Evolutionary conservation across 2,888 invertebrate genomes (phyloP), one percentile per base, ranked within the genome.

Genomic region (Lasioglossum figueresi): DNA sequence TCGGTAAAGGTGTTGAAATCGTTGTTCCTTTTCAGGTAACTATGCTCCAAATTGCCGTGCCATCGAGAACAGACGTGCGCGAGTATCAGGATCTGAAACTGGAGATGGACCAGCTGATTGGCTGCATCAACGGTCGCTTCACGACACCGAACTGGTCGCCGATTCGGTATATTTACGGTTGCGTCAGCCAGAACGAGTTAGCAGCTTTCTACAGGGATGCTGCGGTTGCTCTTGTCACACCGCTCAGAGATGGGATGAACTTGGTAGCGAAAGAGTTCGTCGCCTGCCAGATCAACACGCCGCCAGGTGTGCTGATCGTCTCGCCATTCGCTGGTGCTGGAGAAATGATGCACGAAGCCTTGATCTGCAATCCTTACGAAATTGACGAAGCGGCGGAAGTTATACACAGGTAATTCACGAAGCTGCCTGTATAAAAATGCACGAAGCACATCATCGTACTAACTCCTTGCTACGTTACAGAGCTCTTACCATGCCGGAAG

Each of bases 71-170:
- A 0, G 98, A 98, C 91, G 98, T 98, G 0, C 97, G 97, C 91
- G 98, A 98, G 93, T 98, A 98, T 91, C 97, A 98, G 91, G 98
- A 98, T 88, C 95, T 98, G 82, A 98, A 98, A 93, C 97, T 98
- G 91, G 98, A 98, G 94, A 98, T 98, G 96, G 98, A 98, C 95
- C 98, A 98, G 93, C 94, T 98, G 76, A 98, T 98, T 73, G 98
- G 98, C 31, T 96, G 97, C 82, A 98, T 98, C 83, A 98, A 98
- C 93, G 98, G 98, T 27, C 96, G 97, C 82, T 98, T 98, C 92
- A 98, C 98, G 0, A 98, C 98, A 0, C 98, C 98, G 0, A 98
- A 98, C 94, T 98, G 98, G 98, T 98, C 98, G 0, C 98, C 98
- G 0, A 98, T 98, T 89, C 96, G 97, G 95, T 98, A 98, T 90